Evolutionary conservation across 2,797 vertebrate genomes (phyloP).

Genomic region (Myotis myotis): DNA sequence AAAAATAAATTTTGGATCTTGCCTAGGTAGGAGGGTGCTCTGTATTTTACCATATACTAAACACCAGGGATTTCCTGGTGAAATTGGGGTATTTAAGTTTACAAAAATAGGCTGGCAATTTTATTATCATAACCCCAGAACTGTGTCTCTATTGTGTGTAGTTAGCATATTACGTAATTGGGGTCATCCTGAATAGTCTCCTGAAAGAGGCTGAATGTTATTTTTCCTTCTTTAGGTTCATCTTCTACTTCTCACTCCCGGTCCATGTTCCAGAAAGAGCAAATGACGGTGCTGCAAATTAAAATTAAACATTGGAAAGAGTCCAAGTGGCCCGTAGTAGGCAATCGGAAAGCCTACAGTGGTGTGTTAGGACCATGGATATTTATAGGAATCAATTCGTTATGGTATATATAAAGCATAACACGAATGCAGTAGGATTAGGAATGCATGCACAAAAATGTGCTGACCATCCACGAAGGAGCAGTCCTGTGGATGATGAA

Average conservation of each 20-base stretch:
- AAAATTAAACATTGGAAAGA: neutral
- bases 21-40: neutral
- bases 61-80: neutral
- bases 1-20: neutral
- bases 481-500: neutral
- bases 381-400: neutral
- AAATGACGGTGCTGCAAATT: neutral
- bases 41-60: slow-evolving; percentile 2
- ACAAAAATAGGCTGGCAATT: slow-evolving; percentile 16
- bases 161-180: slow-evolving; percentile 38
- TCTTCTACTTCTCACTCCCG: neutral
- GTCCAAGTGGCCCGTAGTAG: neutral
- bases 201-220: neutral
- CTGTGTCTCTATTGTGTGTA: neutral
- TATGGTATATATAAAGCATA: neutral
- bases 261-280: neutral
- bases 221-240: slow-evolving; percentile 47
- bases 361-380: neutral
- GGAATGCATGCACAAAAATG: neutral
- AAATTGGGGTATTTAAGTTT: slow-evolving; percentile 23
- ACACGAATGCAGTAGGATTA: neutral
- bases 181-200: neutral
- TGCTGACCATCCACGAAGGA: neutral
- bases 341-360: neutral
- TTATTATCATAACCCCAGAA: neutral